These are phyloP conservation scores for Galagoides demidoff DNA, from an alignment of 2,797 vertebrate species.

Conservation along the genomic window DNA sequence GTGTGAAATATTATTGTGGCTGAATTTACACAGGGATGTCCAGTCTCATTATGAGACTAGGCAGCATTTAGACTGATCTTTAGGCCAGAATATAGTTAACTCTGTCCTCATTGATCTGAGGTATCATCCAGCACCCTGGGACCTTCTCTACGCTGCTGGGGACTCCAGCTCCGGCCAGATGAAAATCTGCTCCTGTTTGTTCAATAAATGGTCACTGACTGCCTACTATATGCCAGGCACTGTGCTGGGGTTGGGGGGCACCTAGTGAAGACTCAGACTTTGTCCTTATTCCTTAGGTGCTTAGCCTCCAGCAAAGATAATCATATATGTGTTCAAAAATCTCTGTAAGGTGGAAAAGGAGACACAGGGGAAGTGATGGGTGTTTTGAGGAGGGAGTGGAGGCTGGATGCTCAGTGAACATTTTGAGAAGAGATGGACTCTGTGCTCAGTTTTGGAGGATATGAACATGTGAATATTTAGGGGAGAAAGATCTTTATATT, in stretches of 20 bases:
- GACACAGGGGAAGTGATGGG: neutral
- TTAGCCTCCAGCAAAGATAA: neutral
- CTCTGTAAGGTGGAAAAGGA: neutral
- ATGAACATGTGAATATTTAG: neutral
- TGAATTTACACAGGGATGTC: slow-evolving; percentile 78
- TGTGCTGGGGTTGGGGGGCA: neutral
- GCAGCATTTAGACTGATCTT: slow-evolving; percentile 62
- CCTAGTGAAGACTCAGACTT: accelerated
- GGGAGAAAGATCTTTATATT: neutral
- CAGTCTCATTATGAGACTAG: neutral
- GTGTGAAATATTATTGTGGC: neutral
- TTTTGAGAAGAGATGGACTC: neutral
- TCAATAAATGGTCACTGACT: neutral
- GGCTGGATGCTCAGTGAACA: neutral
- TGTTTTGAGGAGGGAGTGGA: neutral
- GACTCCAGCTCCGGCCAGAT: slow-evolving; percentile 54
- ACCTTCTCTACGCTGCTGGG: neutral
- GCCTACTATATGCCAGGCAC: slow-evolving; percentile 3
- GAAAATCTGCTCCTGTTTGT: slow-evolving; percentile 51
- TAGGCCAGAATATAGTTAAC: slow-evolving; percentile 57
- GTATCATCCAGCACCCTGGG: neutral
- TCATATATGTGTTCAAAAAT: neutral
- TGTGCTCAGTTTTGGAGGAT: neutral
- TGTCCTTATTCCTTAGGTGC: neutral
- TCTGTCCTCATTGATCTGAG: slow-evolving; percentile 38